Evolutionary conservation across 2,797 vertebrate genomes (phyloP), one percentile per base, ranked within the genome.

Genomic region (Paramormyrops hopkinsi): DNA sequence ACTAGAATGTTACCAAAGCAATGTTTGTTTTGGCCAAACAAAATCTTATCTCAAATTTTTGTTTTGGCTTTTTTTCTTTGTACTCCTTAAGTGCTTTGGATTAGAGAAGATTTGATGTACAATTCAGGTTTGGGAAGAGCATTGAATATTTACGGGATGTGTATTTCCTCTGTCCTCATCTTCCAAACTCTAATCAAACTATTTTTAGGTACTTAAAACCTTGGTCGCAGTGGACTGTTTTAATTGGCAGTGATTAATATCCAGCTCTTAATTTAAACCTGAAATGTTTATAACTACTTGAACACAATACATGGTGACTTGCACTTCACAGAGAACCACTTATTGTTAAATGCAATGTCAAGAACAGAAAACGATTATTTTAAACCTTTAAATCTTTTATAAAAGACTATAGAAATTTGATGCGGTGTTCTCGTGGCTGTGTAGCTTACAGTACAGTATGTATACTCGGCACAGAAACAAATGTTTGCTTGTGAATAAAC

Each of bases 51-150:
- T 41, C 4, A 59, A 59, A 62, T 50, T 73, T 59, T 62, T 48
- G 53, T 89, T 85, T 59, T 29, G 88, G 51, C 53, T 89, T 84
- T n/a, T 44, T 44, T 59, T 65, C n/a, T 59, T 22, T 89, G 88
- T 84, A 44, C 54, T 79, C 50, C 37, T 84, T 22, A 46, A 59
- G 51, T 89, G 54, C 83, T 83, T 84, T 54, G 88, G 22, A 29
- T 84, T 59, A 62, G 79, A 22, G n/a, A n/a, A 88, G 53, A 84
- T 62, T 53, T 9, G 2, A 79, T 48, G n/a, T n/a, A 22, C 29
- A 14, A 33, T 51, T 83, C 76, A 46, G 73, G 54, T 84, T 89
- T 37, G 51, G 11, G 7, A 19, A 84, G 79, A 46, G 54, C 6
- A 19, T 48, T 14, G 50, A 33, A 86, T 85, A 29, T 51, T 14